These are phyloP conservation scores for Drepana arcuata DNA, from an alignment of 1,140 invertebrate species.

Conservation along the genomic window DNA sequence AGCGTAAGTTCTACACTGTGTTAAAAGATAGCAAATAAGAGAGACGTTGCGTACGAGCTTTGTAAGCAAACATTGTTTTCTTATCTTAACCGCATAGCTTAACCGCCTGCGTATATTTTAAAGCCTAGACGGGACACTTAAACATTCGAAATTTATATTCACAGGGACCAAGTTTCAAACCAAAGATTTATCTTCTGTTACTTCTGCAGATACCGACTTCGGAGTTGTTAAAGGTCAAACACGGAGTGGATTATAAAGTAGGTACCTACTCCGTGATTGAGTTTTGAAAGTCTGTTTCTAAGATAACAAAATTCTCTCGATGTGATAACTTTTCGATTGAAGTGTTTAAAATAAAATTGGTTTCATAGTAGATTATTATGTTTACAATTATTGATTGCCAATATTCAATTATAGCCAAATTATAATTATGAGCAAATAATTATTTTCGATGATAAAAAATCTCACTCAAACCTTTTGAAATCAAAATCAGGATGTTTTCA, in stretches of 20 bases:
- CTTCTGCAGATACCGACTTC: conserved; percentile 31
- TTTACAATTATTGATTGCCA: background rate
- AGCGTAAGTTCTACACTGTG: conserved; percentile 50
- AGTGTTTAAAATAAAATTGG: background rate
- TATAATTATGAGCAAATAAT: too few species aligned
- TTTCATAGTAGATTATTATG: background rate
- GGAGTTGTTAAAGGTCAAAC: conserved; percentile 43
- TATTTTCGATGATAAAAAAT: too few species aligned
- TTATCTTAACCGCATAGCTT: conserved; percentile 40
- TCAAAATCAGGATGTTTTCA: too few species aligned
- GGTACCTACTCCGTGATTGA: too few species aligned
- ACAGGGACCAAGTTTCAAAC: conserved; percentile 35
- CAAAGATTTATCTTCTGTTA: conserved; percentile 48
- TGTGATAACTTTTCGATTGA: background rate
- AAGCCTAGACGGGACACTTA: conserved; percentile 44
- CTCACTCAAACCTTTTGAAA: too few species aligned
- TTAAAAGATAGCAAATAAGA: conserved; percentile 59
- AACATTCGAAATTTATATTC: conserved; percentile 51
- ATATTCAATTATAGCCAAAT: background rate
- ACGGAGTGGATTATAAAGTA: conserved; percentile 46
- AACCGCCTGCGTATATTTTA: conserved; percentile 39
- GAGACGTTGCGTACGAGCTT: conserved; percentile 42
- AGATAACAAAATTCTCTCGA: background rate
- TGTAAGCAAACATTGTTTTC: conserved; percentile 40
- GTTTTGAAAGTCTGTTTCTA: background rate